Evolutionary conservation across 2,888 invertebrate species (phyloP).

Genomic region (Palloptera scutellata): DNA sequence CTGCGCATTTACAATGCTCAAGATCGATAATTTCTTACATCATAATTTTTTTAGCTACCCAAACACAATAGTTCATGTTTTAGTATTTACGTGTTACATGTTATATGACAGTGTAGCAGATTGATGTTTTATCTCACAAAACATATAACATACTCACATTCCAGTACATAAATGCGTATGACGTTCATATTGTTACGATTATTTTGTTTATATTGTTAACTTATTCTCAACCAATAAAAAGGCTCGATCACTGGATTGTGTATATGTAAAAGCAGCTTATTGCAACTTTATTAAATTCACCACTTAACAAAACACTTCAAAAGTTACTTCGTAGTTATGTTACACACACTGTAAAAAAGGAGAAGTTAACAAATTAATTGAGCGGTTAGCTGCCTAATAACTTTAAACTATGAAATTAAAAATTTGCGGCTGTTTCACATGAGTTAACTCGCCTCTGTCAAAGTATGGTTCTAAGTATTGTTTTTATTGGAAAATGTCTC

Average conservation of each 20-base stretch:
- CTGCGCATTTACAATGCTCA: slow-evolving; percentile 38
- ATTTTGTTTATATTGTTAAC: no score
- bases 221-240: no score
- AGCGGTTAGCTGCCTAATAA: not conserved
- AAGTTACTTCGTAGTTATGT: not conserved
- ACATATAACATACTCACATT: not conserved
- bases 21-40: slow-evolving; percentile 40
- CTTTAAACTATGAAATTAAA: not conserved
- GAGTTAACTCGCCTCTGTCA: no score
- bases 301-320: not conserved
- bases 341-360: not conserved
- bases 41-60: not conserved
- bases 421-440: not conserved
- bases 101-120: not conserved
- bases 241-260: not conserved
- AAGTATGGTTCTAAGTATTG: no score
- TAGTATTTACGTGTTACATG: not conserved
- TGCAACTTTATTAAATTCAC: no score
- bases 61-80: no score
- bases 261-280: not conserved
- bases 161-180: not conserved
- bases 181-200: not conserved
- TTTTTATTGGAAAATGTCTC: no score
- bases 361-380: slow-evolving; percentile 8
- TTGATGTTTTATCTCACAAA: not conserved